A percentile compares a stretch with the other conserved stretches of the same genome.
Evolutionary conservation across 2,888 invertebrate species (phyloP).

Genomic region (Drosophila percnosoma): DNA sequence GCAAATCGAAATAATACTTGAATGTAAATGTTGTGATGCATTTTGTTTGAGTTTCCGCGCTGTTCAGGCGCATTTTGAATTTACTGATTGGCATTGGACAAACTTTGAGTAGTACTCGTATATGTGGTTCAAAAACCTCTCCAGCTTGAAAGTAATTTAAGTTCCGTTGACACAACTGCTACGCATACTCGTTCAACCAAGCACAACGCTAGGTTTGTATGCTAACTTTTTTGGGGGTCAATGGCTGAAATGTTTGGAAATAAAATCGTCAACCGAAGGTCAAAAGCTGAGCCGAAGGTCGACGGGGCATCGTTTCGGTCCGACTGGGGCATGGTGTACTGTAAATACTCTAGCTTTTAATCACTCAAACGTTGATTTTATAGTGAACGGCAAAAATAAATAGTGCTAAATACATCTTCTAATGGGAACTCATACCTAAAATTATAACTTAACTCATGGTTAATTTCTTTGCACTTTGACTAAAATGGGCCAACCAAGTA

Average conservation of each 20-base stretch:
- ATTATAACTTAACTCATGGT: background rate
- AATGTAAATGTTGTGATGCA: slow-evolving; percentile 48
- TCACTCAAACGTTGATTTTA: slow-evolving; percentile 17
- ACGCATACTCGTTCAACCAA: slow-evolving; percentile 8
- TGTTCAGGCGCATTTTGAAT: slow-evolving; percentile 15
- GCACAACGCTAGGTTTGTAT: slow-evolving; percentile 27
- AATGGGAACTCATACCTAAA: background rate
- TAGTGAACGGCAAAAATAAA: background rate
- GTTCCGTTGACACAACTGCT: slow-evolving; percentile 73
- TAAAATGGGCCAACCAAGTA: background rate
- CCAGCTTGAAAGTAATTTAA: slow-evolving; percentile 63
- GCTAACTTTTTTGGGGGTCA: slow-evolving; percentile 58
- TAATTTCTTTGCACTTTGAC: too few species aligned
- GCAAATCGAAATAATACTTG: slow-evolving; percentile 27
- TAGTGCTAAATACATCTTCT: slow-evolving; percentile 18
- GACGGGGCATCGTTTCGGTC: slow-evolving; percentile 1
- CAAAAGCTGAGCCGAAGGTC: slow-evolving; percentile 55
- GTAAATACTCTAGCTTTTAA: slow-evolving; percentile 1
- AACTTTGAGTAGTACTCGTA: slow-evolving; percentile 20
- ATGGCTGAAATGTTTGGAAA: slow-evolving; percentile 67
- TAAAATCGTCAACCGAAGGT: slow-evolving; percentile 58
- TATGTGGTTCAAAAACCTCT: slow-evolving; percentile 74
- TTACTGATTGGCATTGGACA: slow-evolving; percentile 43
- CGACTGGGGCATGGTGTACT: background rate
- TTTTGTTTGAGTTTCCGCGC: slow-evolving; percentile 47